Conservation (phyloP, 1,140 invertebrate species). For the Listronotus oregonensis region DNA sequence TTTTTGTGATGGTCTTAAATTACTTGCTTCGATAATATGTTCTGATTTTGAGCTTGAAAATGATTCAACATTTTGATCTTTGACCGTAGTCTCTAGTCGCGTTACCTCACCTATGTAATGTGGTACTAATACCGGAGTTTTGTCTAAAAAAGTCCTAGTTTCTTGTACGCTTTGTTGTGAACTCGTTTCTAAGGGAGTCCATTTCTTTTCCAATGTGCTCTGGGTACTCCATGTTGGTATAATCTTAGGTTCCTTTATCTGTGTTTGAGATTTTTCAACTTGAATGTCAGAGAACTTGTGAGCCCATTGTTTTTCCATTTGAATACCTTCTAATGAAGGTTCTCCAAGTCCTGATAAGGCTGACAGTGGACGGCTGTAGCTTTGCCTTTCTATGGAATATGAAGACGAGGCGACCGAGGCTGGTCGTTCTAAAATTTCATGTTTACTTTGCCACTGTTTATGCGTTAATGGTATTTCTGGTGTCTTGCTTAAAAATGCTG, state of each 20-base stretch:
- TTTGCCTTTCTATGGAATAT: conserved; percentile 42
- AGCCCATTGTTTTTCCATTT: conserved; percentile 68
- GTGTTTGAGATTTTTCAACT: conserved; percentile 56
- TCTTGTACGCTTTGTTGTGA: conserved; percentile 40
- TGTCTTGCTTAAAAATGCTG: conserved; percentile 36
- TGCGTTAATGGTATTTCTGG: conserved; percentile 66
- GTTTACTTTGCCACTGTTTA: conserved; percentile 61
- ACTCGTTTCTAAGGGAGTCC: conserved; percentile 44
- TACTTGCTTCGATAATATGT: conserved; percentile 55
- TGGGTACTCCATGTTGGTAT: conserved; percentile 49
- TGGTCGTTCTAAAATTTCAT: conserved; percentile 43
- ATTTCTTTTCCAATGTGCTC: conserved; percentile 49
- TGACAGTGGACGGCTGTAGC: conserved; percentile 34
- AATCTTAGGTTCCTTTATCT: conserved; percentile 47
- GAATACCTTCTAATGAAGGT: conserved; percentile 60
- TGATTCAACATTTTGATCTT: conserved; percentile 27
- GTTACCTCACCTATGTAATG: conserved; percentile 54
- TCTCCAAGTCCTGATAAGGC: conserved; percentile 33
- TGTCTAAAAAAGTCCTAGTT: conserved; percentile 39
- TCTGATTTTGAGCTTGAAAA: conserved; percentile 44
- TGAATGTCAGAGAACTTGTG: conserved; percentile 59
- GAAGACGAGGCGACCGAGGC: conserved; percentile 37
- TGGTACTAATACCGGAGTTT: conserved; percentile 44
- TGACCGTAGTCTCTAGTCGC: conserved; percentile 38
- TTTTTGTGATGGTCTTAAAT: conserved; percentile 52